Evolutionary conservation across 2,797 vertebrate species (phyloP), one percentile per base, ranked within the genome.

Genomic region (Hipposideros larvatus): DNA sequence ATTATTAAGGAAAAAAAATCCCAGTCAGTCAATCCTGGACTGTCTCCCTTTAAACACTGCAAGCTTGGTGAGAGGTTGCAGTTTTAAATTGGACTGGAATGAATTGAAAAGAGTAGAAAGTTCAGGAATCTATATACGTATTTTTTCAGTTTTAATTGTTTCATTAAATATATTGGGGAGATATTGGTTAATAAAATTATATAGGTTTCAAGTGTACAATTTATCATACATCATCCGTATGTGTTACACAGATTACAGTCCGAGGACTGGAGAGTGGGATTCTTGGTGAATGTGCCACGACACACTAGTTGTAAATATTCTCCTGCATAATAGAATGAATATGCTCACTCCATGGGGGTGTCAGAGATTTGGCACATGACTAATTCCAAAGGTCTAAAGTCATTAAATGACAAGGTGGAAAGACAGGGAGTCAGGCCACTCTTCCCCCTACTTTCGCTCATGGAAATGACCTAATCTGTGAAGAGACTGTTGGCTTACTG

Each of bases 1-100:
- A 78, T 74, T 95, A 59, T 34, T 82, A n/a, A 46, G 28, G 1
- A 7, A 55, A 51, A 77, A 87, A 78, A 57, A 83, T 71, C 24
- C 15, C 41, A 63, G 22, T 57, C 70, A 82, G 15, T 43, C 63
- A 91, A 71, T 57, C 77, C 37, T 87, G 53, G 7, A 93, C 24
- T 53, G 16, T 87, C 22, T 65, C 14, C 80, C 43, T 77, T 82
- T 83, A 87, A 65, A 22, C 14, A 65, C 5, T 46, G 15, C 71
- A 88, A 90, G 34, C 16, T 74, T 37, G 31, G 14, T n/a, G 55
- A 68, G 31, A 88, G 59, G 11, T 4, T 75, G 4, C 7, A 79
- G 37, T 53, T 97, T 94, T 34, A 77, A 46, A 55, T 48, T n/a
- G 48, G 59, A 59, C 48, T 85, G 34, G 18, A 89, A 63, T 75